Evolutionary conservation across 2,113 vertebrate genomes (phyloP).

Genomic region (Accipiter virgatus): DNA sequence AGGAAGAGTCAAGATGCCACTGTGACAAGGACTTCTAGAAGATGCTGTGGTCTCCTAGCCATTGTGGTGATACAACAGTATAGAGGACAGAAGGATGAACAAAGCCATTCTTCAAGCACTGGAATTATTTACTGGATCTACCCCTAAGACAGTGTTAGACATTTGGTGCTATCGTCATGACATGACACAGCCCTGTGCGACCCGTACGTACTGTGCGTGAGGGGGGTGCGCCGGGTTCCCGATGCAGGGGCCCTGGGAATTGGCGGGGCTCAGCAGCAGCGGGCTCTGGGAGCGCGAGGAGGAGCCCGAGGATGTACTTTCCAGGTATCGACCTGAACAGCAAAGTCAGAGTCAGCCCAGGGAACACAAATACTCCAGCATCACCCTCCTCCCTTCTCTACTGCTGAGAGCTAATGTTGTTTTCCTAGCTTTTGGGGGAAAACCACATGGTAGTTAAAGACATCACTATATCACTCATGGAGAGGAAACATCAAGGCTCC

Average conservation of each 20-base stretch:
- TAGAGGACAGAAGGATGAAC: not conserved
- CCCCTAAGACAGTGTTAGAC: not conserved
- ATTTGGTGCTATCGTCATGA: fast-evolving
- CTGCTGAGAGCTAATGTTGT: not conserved
- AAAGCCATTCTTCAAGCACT: not conserved
- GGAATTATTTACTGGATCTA: not conserved
- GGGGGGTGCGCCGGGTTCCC: slow-evolving; percentile 64
- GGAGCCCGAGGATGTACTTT: slow-evolving; percentile 87
- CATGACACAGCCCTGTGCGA: fast-evolving
- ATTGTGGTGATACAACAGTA: too few relatives aligned
- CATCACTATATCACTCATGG: not conserved
- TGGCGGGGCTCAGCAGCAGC: slow-evolving; percentile 81
- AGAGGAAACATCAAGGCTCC: not conserved
- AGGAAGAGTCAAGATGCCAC: not conserved
- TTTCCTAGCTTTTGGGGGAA: not conserved
- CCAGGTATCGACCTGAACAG: slow-evolving; percentile 79
- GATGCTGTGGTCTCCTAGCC: not conserved
- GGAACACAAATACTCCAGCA: not conserved
- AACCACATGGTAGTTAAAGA: not conserved
- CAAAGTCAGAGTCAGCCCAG: not conserved
- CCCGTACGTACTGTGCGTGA: slow-evolving; percentile 60
- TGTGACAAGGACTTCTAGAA: not conserved
- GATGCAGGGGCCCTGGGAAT: slow-evolving; percentile 72
- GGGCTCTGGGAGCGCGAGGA: slow-evolving; percentile 90
- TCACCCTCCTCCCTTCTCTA: not conserved